phyloP scores from a whole-genome alignment of 2,113 vertebrate species.

The Brachyhypopomus occidentalis region DNA sequence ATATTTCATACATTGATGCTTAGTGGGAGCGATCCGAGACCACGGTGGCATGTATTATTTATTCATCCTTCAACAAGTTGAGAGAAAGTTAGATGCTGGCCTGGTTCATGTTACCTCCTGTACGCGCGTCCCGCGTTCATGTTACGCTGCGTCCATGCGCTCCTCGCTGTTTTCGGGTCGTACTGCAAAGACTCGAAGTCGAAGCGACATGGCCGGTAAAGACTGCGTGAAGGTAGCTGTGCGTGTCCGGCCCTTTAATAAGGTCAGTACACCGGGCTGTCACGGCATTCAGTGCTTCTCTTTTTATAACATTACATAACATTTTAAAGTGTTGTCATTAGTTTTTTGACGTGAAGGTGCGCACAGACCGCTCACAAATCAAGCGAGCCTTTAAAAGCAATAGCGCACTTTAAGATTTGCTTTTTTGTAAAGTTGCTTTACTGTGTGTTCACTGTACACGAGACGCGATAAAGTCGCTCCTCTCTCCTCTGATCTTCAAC shows the following conservation, averaged over 20 bases:
- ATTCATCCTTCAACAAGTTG: constrained; percentile 5
- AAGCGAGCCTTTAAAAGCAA: too few relatives aligned
- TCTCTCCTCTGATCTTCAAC: too few relatives aligned
- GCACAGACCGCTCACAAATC: too few relatives aligned
- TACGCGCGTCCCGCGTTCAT: too few relatives aligned
- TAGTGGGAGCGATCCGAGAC: background rate
- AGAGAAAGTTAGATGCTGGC: constrained; percentile 34
- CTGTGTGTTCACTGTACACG: constrained; percentile 5
- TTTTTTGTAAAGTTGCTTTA: too few relatives aligned
- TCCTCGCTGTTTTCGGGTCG: background rate
- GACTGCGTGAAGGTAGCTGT: constrained; percentile 82
- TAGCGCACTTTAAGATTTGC: too few relatives aligned
- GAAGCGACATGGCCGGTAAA: constrained; percentile 61
- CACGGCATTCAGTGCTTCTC: background rate
- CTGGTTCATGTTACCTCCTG: constrained; percentile 31
- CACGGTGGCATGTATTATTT: constrained; percentile 22
- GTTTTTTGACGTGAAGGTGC: too few relatives aligned
- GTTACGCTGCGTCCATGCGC: constrained; percentile 16
- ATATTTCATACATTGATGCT: too few relatives aligned
- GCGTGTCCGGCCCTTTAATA: constrained; percentile 80
- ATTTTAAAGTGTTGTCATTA: too few relatives aligned
- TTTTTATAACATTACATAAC: too few relatives aligned
- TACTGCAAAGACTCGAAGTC: constrained; percentile 54
- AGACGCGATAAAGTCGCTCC: too few relatives aligned
- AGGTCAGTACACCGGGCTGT: constrained; percentile 72